Base-by-base conservation (phyloP, 2,888 invertebrate genomes). In the Frankliniella fusca region DNA sequence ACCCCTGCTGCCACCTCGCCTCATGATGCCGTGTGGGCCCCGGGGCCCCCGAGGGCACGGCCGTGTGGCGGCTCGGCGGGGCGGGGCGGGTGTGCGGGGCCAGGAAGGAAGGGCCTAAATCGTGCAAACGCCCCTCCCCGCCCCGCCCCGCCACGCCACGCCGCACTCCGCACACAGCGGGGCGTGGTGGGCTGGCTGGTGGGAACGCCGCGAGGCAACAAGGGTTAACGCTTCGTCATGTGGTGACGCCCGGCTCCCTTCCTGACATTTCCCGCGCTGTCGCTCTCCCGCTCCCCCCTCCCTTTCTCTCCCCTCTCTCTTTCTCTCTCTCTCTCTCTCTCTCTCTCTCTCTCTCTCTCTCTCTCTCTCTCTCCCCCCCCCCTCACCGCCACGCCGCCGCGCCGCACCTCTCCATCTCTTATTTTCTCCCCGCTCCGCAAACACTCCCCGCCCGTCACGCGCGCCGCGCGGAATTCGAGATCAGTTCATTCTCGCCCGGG, bases 181-280 rank as follows among this genome's bases (percentile, higher is more conserved):
- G 70, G 20, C 70, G 23, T 23, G 11, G 70, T 23, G 23, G 61
- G n/a, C 70, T 76, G 70, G 70, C 38, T 27, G 70, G 27, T 23
- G 70, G 70, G 27, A 27, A 2, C 27, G 70, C 70, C 70, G 70
- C 70, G 70, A 27, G 70, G 70, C 70, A 76, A 27, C 70, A 76
- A 76, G 70, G 70, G 70, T 76, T 76, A 76, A 76, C 70, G 70
- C 70, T 76, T 76, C 70, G 70, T 76, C 70, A 76, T 76, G 70
- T 54, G 54, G 54, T 20, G 54, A 20, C 54, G 15, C 18, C 15
- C 70, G 61, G 61, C 15, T 61, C 23, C 70, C 70, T 27, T 27
- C 70, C 23, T 23, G 23, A 27, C 27, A 20, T 20, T n/a, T 61
- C 23, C 70, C 70, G 12, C 27, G 23, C 23, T 23, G 23, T 23